Conservation (phyloP, 2,888 invertebrate genomes). For the Pardosa pseudoannulata region DNA sequence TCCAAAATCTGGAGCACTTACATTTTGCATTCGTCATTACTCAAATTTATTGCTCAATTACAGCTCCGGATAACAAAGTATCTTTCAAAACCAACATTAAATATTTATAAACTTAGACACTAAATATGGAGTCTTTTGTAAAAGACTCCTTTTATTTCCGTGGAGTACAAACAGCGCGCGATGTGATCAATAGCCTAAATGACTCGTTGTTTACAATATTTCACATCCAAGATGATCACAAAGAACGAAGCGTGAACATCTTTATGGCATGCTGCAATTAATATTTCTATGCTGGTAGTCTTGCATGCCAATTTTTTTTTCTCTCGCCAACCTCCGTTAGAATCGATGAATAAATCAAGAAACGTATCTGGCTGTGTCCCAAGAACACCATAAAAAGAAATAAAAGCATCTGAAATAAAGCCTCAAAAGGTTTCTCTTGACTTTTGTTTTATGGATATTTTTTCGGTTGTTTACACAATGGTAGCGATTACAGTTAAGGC, state of each 20-base stretch:
- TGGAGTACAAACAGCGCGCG: background rate
- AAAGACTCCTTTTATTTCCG: background rate
- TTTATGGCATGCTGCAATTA: constrained; percentile 58
- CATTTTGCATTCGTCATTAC: too few relatives aligned
- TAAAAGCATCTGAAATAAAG: constrained; percentile 58
- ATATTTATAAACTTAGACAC: constrained; percentile 6
- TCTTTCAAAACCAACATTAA: background rate
- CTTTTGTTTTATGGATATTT: constrained; percentile 69
- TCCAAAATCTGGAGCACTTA: too few relatives aligned
- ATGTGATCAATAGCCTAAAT: constrained; percentile 28
- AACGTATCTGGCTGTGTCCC: constrained; percentile 53
- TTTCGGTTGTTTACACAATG: constrained; percentile 66
- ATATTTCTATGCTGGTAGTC: constrained; percentile 28
- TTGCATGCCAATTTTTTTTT: constrained; percentile 4
- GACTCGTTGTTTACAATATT: constrained; percentile 59
- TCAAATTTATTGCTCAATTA: too few relatives aligned
- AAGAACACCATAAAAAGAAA: constrained; percentile 56
- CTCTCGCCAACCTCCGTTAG: background rate
- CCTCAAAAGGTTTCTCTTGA: constrained; percentile 48
- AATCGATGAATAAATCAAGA: constrained; percentile 71
- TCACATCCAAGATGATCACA: constrained; percentile 39
- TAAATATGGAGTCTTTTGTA: background rate
- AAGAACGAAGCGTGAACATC: constrained; percentile 55
- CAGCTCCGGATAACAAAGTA: too few relatives aligned
- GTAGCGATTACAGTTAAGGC: constrained; percentile 65